Percentiles rank a stretch among this genome's conserved stretches.
Evolutionary conservation across 2,888 invertebrate genomes (phyloP).

Genomic region (Apamea crenata): DNA sequence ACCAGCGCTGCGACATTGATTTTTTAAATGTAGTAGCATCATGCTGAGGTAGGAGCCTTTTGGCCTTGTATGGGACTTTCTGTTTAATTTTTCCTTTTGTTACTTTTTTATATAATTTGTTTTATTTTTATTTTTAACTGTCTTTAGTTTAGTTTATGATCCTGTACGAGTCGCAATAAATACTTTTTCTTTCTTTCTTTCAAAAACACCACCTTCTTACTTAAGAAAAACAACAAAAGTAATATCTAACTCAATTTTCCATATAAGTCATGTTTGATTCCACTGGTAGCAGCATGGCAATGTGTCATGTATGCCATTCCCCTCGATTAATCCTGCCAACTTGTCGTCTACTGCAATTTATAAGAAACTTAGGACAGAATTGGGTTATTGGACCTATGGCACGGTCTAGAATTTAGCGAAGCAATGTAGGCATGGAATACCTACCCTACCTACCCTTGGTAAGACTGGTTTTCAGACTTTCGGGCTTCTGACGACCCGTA

Average conservation of each 20-base stretch:
- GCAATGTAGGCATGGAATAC: conserved; percentile 17
- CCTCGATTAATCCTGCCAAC: conserved; percentile 51
- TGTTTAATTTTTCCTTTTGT: too few species aligned
- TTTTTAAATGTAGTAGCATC: too few species aligned
- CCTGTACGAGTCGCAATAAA: too few species aligned
- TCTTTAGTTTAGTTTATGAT: too few species aligned
- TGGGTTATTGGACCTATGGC: conserved; percentile 43
- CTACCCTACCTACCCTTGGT: too few species aligned
- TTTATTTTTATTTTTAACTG: too few species aligned
- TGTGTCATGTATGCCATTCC: conserved; percentile 48
- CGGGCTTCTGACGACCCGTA: too few species aligned
- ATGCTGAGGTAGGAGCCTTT: too few species aligned
- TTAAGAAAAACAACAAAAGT: background rate
- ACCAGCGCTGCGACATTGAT: too few species aligned
- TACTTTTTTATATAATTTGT: too few species aligned
- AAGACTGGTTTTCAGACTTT: background rate
- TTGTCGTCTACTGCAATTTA: conserved; percentile 59
- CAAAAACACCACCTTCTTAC: background rate
- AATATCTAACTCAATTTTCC: conserved; percentile 1
- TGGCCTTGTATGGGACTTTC: too few species aligned
- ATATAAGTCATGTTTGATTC: conserved; percentile 38
- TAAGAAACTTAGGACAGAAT: conserved; percentile 61
- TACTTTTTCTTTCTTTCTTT: too few species aligned
- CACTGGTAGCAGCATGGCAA: conserved; percentile 21
- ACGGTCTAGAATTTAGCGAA: conserved; percentile 22